These are phyloP conservation scores for Nephila pilipes DNA, from an alignment of 1,140 invertebrate genomes.

Conservation along the genomic window DNA sequence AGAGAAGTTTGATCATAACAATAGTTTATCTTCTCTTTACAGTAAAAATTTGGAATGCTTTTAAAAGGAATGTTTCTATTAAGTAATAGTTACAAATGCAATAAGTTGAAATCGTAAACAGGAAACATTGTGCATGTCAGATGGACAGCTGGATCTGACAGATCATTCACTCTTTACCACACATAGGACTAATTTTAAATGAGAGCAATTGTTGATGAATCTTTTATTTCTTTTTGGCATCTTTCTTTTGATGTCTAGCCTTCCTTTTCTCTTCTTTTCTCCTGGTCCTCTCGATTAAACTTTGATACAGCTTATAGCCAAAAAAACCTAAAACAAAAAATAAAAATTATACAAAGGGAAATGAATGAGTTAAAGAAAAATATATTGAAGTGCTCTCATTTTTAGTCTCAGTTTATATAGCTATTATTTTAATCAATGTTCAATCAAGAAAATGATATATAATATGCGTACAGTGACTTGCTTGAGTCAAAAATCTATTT, in stretches of 20 bases:
- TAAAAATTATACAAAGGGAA: background rate
- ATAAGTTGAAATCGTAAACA: constrained; percentile 36
- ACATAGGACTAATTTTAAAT: constrained; percentile 39
- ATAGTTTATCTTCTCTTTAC: background rate
- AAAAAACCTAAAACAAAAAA: constrained; percentile 88
- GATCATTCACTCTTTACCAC: constrained; percentile 41
- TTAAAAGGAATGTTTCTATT: constrained; percentile 56
- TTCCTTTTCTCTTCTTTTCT: constrained; percentile 88
- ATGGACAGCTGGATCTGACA: constrained; percentile 57
- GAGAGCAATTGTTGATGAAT: background rate
- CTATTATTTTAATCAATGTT: too few species aligned
- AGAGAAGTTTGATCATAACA: background rate
- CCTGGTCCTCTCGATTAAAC: constrained; percentile 87
- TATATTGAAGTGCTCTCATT: too few species aligned
- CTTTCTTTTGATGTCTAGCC: constrained; percentile 85
- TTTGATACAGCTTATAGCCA: constrained; percentile 90
- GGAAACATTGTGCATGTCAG: constrained; percentile 71
- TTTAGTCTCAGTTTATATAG: too few species aligned
- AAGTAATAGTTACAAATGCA: background rate
- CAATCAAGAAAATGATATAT: too few species aligned
- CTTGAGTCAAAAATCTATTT: too few species aligned
- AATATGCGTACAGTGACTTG: too few species aligned
- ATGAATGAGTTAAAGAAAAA: too few species aligned
- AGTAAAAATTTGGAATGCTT: constrained; percentile 57
- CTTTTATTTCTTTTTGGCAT: constrained; percentile 71